Base-by-base conservation (phyloP, 2,888 invertebrate species). In the Vesta saturnalis region DNA sequence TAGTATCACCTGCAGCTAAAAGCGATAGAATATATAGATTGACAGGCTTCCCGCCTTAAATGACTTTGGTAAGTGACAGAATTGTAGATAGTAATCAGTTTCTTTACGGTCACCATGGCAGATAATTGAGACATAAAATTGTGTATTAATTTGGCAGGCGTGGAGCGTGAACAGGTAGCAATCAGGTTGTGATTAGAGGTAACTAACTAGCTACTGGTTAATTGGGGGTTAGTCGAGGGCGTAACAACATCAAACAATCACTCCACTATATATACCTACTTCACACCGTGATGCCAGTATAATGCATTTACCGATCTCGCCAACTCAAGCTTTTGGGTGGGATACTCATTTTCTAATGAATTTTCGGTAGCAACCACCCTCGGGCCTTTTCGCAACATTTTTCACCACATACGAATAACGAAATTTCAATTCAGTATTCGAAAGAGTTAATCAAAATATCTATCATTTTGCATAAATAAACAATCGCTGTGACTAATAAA, bases 191-290 rank as follows among this genome's bases (percentile, higher is more conserved):
- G 81, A 82, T 82, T 81, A 81, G 81, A 81, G 77, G 78, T 82
- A 81, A 82, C 82, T 81, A 82, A 82, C 80, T 78, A 78, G 81
- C 82, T 82, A 83, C 82, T 77, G 82, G 82, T 82, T 83, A 83
- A 83, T 83, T 83, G 80, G 80, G 82, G 82, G 82, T 79, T 81
- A 80, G 80, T 79, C 79, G 81, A 81, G 81, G 82, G 82, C 82
- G 82, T 82, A 82, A 82, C 81, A 76, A 82, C 81, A 81, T 81
- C 81, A 81, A 77, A 80, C 81, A 80, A 82, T 81, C 81, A 80
- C 80, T 79, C 74, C 70, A 67, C 74, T 70, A 70, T 67, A 70
- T 70, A 70, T 67, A 70, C 70, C 70, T 67, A 70, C 70, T 66
- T 67, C 70, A 70, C 66, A 54, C 67, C 70, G 67, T 60, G 66